A percentile compares a stretch with the other conserved stretches of the same genome.
These are phyloP conservation scores for Delia radicum DNA, from an alignment of 1,140 invertebrate genomes.

Conservation along the genomic window DNA sequence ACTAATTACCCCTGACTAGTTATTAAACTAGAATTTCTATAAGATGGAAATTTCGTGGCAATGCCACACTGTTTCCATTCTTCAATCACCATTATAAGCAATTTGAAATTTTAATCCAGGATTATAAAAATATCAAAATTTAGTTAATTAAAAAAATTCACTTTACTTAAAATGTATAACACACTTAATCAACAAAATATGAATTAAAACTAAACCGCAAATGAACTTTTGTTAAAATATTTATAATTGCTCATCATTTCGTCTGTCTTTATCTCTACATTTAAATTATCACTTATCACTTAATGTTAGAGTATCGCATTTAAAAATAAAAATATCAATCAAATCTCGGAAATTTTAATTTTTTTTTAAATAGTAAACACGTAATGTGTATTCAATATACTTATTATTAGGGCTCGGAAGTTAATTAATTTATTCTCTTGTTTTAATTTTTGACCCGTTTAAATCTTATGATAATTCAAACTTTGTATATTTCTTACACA, in stretches of 20 bases:
- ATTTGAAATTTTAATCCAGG: neutral
- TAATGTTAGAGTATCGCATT: neutral
- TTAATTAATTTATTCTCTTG: no score
- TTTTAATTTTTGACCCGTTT: no score
- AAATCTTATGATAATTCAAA: no score
- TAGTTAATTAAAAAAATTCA: neutral
- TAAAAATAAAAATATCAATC: no score
- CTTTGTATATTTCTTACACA: no score
- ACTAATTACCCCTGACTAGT: constrained; percentile 40
- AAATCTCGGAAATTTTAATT: neutral
- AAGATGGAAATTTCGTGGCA: constrained; percentile 49
- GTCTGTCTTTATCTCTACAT: neutral
- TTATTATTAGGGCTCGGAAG: no score
- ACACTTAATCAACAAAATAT: neutral
- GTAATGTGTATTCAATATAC: no score
- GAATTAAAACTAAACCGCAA: neutral
- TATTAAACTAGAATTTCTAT: constrained; percentile 41
- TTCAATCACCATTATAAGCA: constrained; percentile 48
- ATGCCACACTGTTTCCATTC: constrained; percentile 48
- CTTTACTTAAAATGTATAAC: neutral
- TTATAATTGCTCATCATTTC: neutral
- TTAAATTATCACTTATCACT: neutral
- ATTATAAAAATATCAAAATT: no score
- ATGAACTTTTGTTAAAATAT: neutral
- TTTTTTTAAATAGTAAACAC: neutral